These are phyloP conservation scores for Sardinella longiceps DNA, from an alignment of 2,797 vertebrate species.

Conservation along the genomic window DNA sequence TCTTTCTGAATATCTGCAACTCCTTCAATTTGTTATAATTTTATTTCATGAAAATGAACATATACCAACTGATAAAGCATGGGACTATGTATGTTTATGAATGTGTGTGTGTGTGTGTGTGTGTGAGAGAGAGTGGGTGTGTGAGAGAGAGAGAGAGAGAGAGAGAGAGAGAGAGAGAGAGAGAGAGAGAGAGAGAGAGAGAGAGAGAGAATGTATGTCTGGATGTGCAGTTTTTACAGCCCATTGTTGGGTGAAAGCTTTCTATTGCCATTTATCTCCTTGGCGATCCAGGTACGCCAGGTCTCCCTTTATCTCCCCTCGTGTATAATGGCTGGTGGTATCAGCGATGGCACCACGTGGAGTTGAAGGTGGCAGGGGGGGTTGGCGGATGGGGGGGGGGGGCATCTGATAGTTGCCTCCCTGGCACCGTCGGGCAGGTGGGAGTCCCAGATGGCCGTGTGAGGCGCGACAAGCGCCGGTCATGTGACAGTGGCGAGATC, in stretches of 20 bases:
- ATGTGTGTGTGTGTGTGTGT: conserved; percentile 1
- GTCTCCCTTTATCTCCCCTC: background rate
- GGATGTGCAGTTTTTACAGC: background rate
- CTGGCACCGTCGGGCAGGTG: conserved; percentile 25
- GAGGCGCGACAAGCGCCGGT: conserved; percentile 42
- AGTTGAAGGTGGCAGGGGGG: too few species aligned
- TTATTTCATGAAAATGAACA: conserved; percentile 11
- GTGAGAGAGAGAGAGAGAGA: background rate
- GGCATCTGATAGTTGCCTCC: conserved; percentile 25
- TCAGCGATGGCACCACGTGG: conserved; percentile 29
- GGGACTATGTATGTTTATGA: conserved; percentile 18
- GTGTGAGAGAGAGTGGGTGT: background rate
- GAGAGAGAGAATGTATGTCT: background rate
- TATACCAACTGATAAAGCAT: background rate
- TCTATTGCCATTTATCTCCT: background rate
- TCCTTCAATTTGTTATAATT: conserved; percentile 22
- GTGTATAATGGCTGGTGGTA: conserved; percentile 32
- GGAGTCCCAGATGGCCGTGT: conserved; percentile 53
- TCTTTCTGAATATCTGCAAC: background rate
- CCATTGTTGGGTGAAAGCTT: background rate
- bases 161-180: background rate
- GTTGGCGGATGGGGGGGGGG: background rate
- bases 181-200: background rate
- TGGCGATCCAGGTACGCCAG: background rate
- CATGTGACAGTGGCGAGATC: conserved; percentile 59